Percentiles rank a stretch among this genome's conserved stretches.
Conservation (phyloP, 2,888 invertebrate genomes). For the Sarcophaga subvicina region DNA sequence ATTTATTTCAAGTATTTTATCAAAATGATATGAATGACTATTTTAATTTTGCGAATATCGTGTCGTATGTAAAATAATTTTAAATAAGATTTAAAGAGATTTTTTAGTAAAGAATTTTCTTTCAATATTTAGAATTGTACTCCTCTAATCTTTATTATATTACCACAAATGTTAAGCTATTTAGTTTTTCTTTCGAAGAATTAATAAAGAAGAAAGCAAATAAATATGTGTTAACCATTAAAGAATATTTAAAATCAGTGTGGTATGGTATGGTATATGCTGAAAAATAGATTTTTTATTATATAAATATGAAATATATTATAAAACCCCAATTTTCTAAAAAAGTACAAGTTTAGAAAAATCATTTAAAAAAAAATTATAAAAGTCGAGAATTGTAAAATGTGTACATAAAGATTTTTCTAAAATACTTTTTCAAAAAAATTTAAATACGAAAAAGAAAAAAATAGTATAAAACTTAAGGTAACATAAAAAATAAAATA, state of each 20-base stretch:
- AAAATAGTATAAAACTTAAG: constrained; percentile 24
- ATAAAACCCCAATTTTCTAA: constrained; percentile 28
- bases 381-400: neutral
- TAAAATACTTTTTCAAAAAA: constrained; percentile 35
- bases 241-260: constrained; percentile 47
- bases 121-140: too few species aligned
- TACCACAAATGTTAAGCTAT: too few species aligned
- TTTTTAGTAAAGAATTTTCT: too few species aligned
- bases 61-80: too few species aligned
- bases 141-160: too few species aligned
- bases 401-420: neutral
- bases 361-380: neutral
- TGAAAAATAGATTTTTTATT: constrained; percentile 43
- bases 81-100: too few species aligned
- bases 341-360: constrained; percentile 41
- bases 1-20: too few species aligned
- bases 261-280: constrained; percentile 3
- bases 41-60: too few species aligned
- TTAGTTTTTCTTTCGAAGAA: neutral
- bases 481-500: constrained; percentile 29
- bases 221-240: neutral
- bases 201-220: neutral
- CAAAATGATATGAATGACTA: too few species aligned
- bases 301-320: constrained; percentile 25
- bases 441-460: neutral